Percentiles rank a stretch among this genome's conserved stretches.
Conservation (phyloP, 1,140 invertebrate genomes). For the Gonioctena quinquepunctata region DNA sequence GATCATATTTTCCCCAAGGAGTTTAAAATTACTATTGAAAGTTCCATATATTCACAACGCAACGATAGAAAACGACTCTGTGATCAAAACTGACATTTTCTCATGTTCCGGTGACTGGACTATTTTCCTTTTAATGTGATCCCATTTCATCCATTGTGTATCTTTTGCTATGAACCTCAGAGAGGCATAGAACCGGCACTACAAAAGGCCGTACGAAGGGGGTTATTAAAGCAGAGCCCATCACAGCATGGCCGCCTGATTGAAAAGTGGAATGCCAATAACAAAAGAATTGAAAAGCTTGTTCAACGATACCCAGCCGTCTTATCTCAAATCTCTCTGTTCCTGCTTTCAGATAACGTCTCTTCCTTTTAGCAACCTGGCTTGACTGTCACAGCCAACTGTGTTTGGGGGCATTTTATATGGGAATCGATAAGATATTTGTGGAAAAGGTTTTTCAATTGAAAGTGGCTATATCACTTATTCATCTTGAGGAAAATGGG, state of each 20-base stretch:
- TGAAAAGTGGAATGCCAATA: conserved; percentile 21
- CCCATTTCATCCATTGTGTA: not conserved
- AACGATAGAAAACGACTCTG: too few relatives aligned
- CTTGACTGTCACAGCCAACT: not conserved
- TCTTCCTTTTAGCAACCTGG: conserved; percentile 6
- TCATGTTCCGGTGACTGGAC: too few relatives aligned
- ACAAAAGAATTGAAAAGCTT: conserved; percentile 10
- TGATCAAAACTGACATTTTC: too few relatives aligned
- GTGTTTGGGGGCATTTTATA: not conserved
- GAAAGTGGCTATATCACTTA: not conserved
- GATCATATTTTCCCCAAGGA: too few relatives aligned
- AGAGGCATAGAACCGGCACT: not conserved
- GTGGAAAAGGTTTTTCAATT: not conserved
- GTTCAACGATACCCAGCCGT: not conserved
- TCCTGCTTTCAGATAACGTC: not conserved
- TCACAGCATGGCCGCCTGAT: conserved; percentile 8
- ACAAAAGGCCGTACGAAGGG: not conserved
- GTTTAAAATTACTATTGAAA: too few relatives aligned
- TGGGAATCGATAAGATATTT: not conserved
- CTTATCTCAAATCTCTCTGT: conserved; percentile 7
- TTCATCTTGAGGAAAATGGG: not conserved
- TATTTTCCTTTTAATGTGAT: not conserved
- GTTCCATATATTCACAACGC: too few relatives aligned
- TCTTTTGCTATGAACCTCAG: not conserved
- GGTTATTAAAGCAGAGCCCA: conserved; percentile 1